phyloP scores from a whole-genome alignment of 2,113 vertebrate species.

The Misgurnus anguillicaudatus region DNA sequence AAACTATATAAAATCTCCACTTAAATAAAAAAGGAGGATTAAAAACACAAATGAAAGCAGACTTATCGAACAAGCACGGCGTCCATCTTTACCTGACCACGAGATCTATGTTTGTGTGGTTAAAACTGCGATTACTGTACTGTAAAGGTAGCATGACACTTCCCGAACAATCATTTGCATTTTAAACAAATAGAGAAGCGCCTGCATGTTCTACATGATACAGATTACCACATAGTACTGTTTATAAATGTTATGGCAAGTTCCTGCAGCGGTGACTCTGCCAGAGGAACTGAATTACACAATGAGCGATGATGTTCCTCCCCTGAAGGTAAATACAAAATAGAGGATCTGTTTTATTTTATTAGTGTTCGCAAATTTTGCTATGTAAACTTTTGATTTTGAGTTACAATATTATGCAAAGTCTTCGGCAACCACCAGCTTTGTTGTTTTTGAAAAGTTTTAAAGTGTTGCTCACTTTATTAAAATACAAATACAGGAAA shows the following conservation, averaged over 20 bases:
- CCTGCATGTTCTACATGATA: neutral
- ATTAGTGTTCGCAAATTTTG: neutral
- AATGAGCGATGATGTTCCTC: neutral
- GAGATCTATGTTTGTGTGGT: neutral
- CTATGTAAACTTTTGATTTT: neutral
- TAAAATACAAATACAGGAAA: too few species aligned
- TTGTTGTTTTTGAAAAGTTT: too few species aligned
- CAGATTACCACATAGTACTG: neutral
- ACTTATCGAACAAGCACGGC: neutral
- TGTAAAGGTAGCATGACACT: constrained; percentile 6
- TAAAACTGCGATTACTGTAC: neutral
- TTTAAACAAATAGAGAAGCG: constrained; percentile 37
- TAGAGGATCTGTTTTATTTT: neutral
- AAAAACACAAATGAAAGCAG: neutral
- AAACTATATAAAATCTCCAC: neutral
- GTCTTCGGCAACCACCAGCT: too few species aligned
- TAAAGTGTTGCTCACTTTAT: too few species aligned
- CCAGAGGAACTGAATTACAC: constrained; percentile 10
- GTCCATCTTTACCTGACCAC: neutral
- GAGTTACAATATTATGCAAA: neutral
- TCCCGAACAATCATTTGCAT: constrained; percentile 26
- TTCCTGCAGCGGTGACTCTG: neutral
- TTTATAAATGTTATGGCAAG: neutral
- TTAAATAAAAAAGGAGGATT: neutral
- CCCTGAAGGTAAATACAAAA: neutral